Percentiles rank a stretch among this genome's conserved stretches.
Evolutionary conservation across 2,113 vertebrate species (phyloP).

Genomic region (Sciurus niger): DNA sequence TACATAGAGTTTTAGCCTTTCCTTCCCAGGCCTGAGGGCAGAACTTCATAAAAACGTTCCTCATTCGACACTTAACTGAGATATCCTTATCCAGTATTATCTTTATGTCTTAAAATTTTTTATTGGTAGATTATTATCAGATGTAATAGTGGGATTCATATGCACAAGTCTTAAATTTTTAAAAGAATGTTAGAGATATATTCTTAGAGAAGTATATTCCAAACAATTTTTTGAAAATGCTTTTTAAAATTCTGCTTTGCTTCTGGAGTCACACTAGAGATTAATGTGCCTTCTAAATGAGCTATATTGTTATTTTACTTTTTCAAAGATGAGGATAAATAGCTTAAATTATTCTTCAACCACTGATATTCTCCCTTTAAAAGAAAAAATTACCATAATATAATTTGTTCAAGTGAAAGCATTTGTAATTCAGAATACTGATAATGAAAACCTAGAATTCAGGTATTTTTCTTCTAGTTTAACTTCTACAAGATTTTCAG

Average conservation of each 20-base stretch:
- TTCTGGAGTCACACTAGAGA: constrained; percentile 56
- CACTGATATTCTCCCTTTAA: constrained; percentile 77
- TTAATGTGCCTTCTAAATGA: constrained; percentile 79
- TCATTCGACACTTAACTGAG: not conserved
- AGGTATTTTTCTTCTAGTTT: constrained; percentile 70
- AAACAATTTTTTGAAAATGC: constrained; percentile 58
- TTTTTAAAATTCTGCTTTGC: constrained; percentile 76
- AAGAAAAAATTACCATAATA: constrained; percentile 79
- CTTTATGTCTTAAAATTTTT: not conserved
- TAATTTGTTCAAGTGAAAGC: constrained; percentile 77
- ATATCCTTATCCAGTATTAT: not conserved
- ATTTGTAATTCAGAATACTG: constrained; percentile 76
- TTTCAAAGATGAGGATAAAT: constrained; percentile 81
- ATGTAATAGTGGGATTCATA: too few relatives aligned
- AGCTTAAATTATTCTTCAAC: constrained; percentile 78
- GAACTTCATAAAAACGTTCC: not conserved
- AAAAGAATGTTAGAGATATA: constrained; percentile 13
- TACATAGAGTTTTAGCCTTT: not conserved
- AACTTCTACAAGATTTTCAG: constrained; percentile 25
- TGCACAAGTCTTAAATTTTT: too few relatives aligned
- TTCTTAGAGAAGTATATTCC: constrained; percentile 13
- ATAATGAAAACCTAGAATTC: constrained; percentile 71
- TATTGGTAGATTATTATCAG: too few relatives aligned
- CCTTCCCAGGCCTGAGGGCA: not conserved
- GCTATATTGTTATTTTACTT: constrained; percentile 79